Evolutionary conservation across 2,888 invertebrate species (phyloP), one percentile per base, ranked within the genome.

Genomic region (Idaea biselata): DNA sequence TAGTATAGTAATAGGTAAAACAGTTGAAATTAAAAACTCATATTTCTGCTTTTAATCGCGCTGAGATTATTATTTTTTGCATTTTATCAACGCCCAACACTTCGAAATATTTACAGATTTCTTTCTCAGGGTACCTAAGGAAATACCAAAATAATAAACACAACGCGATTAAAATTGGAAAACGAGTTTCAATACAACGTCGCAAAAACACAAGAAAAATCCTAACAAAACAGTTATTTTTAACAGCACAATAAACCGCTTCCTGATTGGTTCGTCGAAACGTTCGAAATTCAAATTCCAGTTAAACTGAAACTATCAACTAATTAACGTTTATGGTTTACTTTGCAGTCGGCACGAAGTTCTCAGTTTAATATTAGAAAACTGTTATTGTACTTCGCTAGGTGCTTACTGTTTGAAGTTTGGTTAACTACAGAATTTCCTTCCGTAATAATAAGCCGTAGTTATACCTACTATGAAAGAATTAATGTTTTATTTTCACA

Each of bases 271-370:
- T 32, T 32, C 32, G 32, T 32, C 32, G 32, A n/a, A 32, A 32
- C 44, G 14, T 44, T 44, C 44, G 8, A 44, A 44, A 44, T 44
- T 7, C 44, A 44, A 44, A 44, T 44, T 44, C 7, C 11, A 44
- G 44, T 44, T 44, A 44, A 44, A 44, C 2, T 14, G 44, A 44
- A 44, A 44, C 44, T 44, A 44, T 44, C 11, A 44, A 44, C 11
- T 44, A 44, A 44, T 44, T 44, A 44, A 44, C 44, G 44, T 44
- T 44, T 44, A 44, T 44, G 44, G 44, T 44, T 44, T 44, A 44
- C 44, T 44, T 14, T 44, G 14, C 44, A 44, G 44, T 44, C 44
- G 44, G 44, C 44, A 44, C 44, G 11, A 44, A 44, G 44, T 44
- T 44, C 44, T 14, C 14, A 14, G 44, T 44, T 44, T 44, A 44